These are phyloP conservation scores for Scolopax rusticola DNA, from an alignment of 2,797 vertebrate species.

Conservation along the genomic window DNA sequence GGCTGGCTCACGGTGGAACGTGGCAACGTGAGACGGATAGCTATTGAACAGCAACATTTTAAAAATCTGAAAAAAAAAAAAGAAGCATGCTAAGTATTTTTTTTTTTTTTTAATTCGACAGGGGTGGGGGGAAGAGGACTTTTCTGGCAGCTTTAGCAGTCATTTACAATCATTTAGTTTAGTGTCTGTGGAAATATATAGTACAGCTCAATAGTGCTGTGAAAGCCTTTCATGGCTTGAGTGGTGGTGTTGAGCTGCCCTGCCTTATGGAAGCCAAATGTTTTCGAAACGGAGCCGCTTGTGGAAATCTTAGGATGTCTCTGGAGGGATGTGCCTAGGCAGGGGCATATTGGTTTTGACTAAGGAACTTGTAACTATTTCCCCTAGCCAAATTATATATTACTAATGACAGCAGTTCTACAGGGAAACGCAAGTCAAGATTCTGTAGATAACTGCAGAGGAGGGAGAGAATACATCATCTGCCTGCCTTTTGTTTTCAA, in stretches of 20 bases:
- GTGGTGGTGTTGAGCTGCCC: neutral
- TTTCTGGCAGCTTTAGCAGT: neutral
- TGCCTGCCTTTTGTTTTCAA: constrained; percentile 32
- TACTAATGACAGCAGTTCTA: constrained; percentile 47
- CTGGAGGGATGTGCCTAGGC: neutral
- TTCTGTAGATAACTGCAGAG: neutral
- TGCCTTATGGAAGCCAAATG: constrained; percentile 1
- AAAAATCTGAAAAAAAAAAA: neutral
- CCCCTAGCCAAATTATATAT: constrained; percentile 13
- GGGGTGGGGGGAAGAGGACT: neutral
- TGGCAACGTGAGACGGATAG: neutral
- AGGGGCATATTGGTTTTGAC: constrained; percentile 9
- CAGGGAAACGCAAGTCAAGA: neutral
- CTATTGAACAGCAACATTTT: neutral
- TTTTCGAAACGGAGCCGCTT: neutral
- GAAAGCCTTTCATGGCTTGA: neutral
- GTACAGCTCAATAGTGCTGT: neutral
- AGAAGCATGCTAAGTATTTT: neutral
- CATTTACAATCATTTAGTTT: neutral
- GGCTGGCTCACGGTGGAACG: neutral
- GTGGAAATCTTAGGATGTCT: neutral
- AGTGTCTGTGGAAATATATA: neutral
- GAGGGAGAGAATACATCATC: neutral
- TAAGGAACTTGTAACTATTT: constrained; percentile 30
- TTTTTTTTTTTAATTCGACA: neutral